Conservation (phyloP, 2,888 invertebrate genomes). For the Lasioglossum vierecki region DNA sequence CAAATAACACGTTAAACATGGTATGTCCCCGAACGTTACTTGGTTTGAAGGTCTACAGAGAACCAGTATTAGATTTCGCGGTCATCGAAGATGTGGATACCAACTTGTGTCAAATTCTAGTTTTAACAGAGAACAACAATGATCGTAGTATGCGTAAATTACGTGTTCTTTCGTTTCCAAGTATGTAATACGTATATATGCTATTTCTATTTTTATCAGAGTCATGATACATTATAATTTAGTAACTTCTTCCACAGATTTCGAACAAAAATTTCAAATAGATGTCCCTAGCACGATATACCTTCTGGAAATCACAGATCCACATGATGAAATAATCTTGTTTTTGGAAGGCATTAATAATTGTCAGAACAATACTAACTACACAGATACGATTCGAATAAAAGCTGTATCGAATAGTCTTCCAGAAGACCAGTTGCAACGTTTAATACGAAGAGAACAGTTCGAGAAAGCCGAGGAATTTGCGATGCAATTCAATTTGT, state of each 20-base stretch:
- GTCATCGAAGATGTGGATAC: constrained; percentile 70
- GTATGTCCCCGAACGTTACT: constrained; percentile 76
- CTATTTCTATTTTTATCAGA: constrained; percentile 11
- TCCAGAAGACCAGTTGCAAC: constrained; percentile 83
- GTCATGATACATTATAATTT: not conserved
- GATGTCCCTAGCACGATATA: constrained; percentile 74
- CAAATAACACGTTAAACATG: constrained; percentile 70
- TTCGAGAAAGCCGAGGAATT: constrained; percentile 85
- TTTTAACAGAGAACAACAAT: constrained; percentile 63
- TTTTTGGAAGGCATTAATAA: constrained; percentile 78
- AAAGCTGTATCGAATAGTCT: constrained; percentile 83
- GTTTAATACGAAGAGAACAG: constrained; percentile 83
- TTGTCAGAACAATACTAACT: constrained; percentile 22
- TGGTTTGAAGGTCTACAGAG: constrained; percentile 68
- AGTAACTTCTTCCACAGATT: constrained; percentile 64
- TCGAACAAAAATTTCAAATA: constrained; percentile 77
- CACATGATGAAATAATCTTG: constrained; percentile 76
- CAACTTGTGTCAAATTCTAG: constrained; percentile 71
- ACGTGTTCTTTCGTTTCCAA: constrained; percentile 76
- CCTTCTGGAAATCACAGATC: constrained; percentile 75
- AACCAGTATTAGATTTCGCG: constrained; percentile 73
- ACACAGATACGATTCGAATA: constrained; percentile 77
- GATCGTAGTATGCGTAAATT: constrained; percentile 54
- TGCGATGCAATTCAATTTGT: constrained; percentile 83
- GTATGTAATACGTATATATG: constrained; percentile 56